phyloP scores from a whole-genome alignment of 1,140 invertebrate genomes.

The Vanessa tameamea region DNA sequence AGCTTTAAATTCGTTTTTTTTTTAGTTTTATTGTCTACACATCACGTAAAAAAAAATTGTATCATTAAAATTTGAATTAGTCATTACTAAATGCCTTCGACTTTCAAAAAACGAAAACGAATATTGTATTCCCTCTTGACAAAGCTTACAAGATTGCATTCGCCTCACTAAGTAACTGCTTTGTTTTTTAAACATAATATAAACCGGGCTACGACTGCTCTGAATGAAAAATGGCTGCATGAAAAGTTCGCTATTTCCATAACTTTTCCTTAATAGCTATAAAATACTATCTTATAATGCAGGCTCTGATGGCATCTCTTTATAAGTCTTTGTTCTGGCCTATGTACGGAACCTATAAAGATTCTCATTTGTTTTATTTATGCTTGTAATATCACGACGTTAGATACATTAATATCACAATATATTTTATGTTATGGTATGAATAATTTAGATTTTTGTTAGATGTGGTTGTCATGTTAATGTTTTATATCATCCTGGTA shows the following conservation, averaged over 20 bases:
- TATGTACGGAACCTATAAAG: background rate
- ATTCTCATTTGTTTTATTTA: constrained; percentile 1
- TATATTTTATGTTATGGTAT: background rate
- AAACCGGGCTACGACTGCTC: background rate
- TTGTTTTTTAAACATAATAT: constrained; percentile 4
- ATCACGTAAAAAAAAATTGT: background rate
- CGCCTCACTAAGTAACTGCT: background rate
- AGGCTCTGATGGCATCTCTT: background rate
- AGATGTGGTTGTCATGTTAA: too few species aligned
- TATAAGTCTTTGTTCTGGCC: background rate
- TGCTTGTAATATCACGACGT: background rate
- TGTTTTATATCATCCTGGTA: too few species aligned
- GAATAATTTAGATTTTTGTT: too few species aligned
- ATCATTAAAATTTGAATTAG: background rate
- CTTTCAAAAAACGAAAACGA: background rate
- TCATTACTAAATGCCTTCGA: background rate
- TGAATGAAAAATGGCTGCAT: background rate
- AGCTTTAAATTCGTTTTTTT: too few species aligned
- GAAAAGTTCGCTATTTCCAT: constrained; percentile 4
- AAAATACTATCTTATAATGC: constrained; percentile 5
- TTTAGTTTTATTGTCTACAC: background rate
- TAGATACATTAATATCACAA: background rate
- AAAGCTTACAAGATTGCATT: background rate
- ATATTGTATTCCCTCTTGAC: background rate
- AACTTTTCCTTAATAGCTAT: constrained; percentile 1